Evolutionary conservation across 92 coral and sea anemone species (phyloP).

Genomic region (Metridium senile): DNA sequence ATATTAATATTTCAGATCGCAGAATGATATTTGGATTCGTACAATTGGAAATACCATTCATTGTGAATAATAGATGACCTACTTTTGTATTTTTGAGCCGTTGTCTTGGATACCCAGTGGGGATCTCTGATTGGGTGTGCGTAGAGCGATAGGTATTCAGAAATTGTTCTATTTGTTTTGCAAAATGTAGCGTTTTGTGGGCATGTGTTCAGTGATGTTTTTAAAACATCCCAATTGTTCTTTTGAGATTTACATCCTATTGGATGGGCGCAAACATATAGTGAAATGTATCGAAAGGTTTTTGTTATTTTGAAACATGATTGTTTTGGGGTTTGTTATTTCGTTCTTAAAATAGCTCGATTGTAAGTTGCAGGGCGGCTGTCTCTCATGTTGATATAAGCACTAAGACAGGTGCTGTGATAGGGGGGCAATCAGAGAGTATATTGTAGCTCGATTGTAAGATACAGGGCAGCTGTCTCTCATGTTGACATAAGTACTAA

Average conservation of each 20-base stretch:
- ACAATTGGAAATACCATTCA: constrained; percentile 21
- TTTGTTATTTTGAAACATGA: no score
- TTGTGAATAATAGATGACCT: constrained; percentile 11
- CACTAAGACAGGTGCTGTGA: no score
- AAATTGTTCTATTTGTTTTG: neutral
- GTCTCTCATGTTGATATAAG: no score
- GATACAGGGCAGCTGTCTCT: no score
- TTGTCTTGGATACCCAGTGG: constrained; percentile 24
- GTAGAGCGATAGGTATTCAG: neutral
- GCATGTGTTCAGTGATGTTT: neutral
- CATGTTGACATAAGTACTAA: no score
- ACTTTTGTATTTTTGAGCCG: constrained; percentile 15
- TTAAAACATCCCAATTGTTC: no score
- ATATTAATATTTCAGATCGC: constrained; percentile 19
- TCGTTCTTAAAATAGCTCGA: neutral
- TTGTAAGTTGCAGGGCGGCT: no score
- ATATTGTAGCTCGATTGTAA: no score
- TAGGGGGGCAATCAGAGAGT: no score
- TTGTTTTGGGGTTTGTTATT: neutral
- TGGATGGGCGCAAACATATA: no score
- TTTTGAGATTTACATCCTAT: no score
- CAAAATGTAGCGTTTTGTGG: neutral
- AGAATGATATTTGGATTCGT: neutral
- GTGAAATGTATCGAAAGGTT: no score
- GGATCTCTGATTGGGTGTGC: neutral